Evolutionary conservation across 1,140 invertebrate genomes (phyloP), one percentile per base, ranked within the genome.

Genomic region (Sycophila sp.): DNA sequence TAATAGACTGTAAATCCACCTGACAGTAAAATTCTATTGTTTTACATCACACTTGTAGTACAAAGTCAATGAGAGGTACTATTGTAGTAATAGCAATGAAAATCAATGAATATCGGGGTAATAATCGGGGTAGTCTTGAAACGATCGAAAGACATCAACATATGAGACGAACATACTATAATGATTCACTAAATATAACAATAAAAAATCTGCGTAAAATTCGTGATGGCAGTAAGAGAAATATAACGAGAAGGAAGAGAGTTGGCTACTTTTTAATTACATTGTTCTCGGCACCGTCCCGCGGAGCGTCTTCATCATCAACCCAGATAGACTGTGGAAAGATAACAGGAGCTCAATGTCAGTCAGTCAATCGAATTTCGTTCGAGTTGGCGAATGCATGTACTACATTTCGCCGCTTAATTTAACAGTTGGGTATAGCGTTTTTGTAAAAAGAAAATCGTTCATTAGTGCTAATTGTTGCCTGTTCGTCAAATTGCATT

Each of bases 291-390:
- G 80, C 78, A 77, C 77, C 78, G 73, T 85, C 84, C 81, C 83
- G 85, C 79, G 83, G 73, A 81, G 85, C 77, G 36, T 85, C 85
- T 76, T 86, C 84, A 64, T 91, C 90, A 76, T 91, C 89, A 86
- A 90, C 78, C 89, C 90, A 91, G 87, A 91, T 87, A 82, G 90
- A 91, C 91, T 92, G 89, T 78, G 81, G 78, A 85, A 86, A 86
- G 69, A 87, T 85, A 71, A 86, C 79, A 82, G 47, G 42, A 56
- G 30, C 40, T 13, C 78, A 74, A 60, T 76, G 77, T 72, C 77
- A 70, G 75, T 81, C 76, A 81, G 75, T 83, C 64, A 73, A 55
- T 73, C 34, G 51, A 63, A 40, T 45, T n/a, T 64, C 51, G 10
- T 64, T 40, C n/a, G n/a, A n/a, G n/a, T n/a, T n/a, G n/a, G n/a